Conservation (phyloP, 1,140 invertebrate genomes). For the Drosophila ambigua region DNA sequence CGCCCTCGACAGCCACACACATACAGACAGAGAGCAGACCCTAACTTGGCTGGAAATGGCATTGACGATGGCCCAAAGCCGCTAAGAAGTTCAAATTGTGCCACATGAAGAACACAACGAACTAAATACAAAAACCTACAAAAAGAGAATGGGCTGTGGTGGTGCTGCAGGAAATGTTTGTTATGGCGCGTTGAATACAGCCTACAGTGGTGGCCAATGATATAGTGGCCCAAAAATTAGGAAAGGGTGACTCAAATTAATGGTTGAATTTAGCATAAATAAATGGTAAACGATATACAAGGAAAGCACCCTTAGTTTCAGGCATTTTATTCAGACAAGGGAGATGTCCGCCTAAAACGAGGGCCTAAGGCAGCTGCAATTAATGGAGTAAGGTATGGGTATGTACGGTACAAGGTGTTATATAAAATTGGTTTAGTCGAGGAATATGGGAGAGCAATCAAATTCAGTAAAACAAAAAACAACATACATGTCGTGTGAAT, state of each 20-base stretch:
- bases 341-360: too few relatives aligned
- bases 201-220: slow-evolving; percentile 31
- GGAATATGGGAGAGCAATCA: too few relatives aligned
- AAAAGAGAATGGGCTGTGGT: slow-evolving; percentile 20
- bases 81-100: slow-evolving; percentile 50
- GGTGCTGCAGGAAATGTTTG: slow-evolving; percentile 41
- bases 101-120: slow-evolving; percentile 20
- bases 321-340: too few relatives aligned
- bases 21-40: slow-evolving; percentile 1
- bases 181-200: slow-evolving; percentile 25
- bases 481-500: too few relatives aligned
- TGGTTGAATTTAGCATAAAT: slow-evolving; percentile 11
- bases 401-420: too few relatives aligned
- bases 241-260: slow-evolving; percentile 10
- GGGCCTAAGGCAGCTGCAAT: too few relatives aligned
- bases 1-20: slow-evolving; percentile 28
- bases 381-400: too few relatives aligned
- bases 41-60: slow-evolving; percentile 32
- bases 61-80: slow-evolving; percentile 46
- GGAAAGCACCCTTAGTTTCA: too few relatives aligned
- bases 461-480: too few relatives aligned
- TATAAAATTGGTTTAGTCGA: too few relatives aligned
- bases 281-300: too few relatives aligned
- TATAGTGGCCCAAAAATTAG: slow-evolving; percentile 5
- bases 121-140: slow-evolving; percentile 1